phyloP scores from a whole-genome alignment of 2,797 vertebrate genomes.

The Argyrosomus regius region DNA sequence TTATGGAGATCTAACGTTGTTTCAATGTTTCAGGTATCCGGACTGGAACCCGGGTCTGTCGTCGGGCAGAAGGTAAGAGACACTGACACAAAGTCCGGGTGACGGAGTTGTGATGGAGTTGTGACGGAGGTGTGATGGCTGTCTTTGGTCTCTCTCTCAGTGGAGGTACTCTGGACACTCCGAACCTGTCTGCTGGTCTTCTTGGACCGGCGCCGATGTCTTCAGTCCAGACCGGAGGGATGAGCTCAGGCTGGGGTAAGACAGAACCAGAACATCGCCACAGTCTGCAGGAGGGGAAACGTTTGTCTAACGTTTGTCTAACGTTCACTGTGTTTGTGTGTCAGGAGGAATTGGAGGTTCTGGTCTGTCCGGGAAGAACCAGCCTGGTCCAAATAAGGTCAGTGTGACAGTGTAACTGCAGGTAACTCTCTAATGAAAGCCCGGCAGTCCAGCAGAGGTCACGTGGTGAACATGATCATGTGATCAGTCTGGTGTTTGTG shows the following conservation, averaged over 20 bases:
- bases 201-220: constrained; percentile 80
- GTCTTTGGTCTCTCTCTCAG: constrained; percentile 40
- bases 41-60: constrained; percentile 84
- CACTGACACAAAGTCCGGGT: no score
- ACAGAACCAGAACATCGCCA: not conserved
- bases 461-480: not conserved
- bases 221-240: constrained; percentile 58
- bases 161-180: constrained; percentile 68
- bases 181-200: constrained; percentile 81
- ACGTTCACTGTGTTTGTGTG: constrained; percentile 15
- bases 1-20: not conserved
- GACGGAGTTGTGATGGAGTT: not conserved
- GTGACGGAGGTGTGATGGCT: not conserved
- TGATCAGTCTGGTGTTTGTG: not conserved
- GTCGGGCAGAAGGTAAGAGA: constrained; percentile 75
- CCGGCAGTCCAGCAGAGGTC: no score
- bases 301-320: no score
- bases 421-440: no score
- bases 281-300: not conserved
- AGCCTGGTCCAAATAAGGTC: constrained; percentile 67
- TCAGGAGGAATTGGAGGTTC: constrained; percentile 61
- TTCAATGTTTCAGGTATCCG: constrained; percentile 79
- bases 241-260: constrained; percentile 83
- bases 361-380: constrained; percentile 66
- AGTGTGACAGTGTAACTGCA: not conserved